These are phyloP conservation scores for Phoxinus phoxinus DNA, from an alignment of 2,113 vertebrate genomes.

Conservation along the genomic window DNA sequence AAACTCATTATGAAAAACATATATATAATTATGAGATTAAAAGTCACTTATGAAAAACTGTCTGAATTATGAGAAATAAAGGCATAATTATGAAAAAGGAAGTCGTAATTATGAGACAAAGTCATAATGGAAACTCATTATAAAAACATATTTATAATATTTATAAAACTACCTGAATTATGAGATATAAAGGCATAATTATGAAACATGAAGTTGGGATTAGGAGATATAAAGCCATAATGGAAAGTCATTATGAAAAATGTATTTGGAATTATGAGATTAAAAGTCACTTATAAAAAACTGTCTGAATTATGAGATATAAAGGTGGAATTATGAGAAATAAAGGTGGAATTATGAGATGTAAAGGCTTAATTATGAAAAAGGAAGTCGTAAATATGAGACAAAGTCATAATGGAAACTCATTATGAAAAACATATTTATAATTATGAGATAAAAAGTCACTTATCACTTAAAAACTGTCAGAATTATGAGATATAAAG, in stretches of 20 bases:
- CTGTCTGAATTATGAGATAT: neutral
- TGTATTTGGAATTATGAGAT: neutral
- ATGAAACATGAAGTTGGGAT: neutral
- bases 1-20: neutral
- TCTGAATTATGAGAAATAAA: no score
- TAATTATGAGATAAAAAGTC: neutral
- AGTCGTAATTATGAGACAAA: no score
- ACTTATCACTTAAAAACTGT: no score
- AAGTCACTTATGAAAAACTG: neutral
- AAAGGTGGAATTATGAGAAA: neutral
- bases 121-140: no score
- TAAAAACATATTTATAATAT: no score
- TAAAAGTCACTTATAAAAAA: neutral
- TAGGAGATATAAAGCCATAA: neutral
- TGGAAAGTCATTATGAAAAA: neutral
- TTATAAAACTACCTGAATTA: no score
- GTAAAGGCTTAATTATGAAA: neutral
- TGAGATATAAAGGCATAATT: neutral
- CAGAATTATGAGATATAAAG: neutral
- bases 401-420: neutral
- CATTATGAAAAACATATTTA: neutral
- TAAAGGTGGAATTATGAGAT: neutral
- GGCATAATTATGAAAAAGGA: neutral
- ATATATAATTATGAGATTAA: no score
- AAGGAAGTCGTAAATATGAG: neutral